Evolutionary conservation across 2,797 vertebrate genomes (phyloP), one percentile per base, ranked within the genome.

Genomic region (Triplophysa bombifrons): DNA sequence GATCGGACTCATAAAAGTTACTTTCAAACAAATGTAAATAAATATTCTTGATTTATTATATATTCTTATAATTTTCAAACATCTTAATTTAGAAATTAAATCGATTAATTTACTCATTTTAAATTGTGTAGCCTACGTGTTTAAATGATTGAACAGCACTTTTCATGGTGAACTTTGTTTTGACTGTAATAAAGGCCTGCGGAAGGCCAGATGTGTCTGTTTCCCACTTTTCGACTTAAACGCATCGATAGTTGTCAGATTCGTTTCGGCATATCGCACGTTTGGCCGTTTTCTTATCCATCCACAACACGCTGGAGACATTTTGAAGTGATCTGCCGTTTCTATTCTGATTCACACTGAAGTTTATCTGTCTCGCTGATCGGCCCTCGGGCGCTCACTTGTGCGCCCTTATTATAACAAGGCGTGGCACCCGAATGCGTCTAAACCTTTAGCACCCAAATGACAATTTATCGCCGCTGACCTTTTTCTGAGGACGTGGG

Each of bases 281-380:
- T 12, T 76, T 68, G 64, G 6, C 5, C 2, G 4, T 68, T 44
- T 19, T 14, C 14, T 5, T 30, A 34, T 2, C 50, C 38, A 6
- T 20, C 17, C 14, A 7, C 14, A 19, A 48, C 10, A 6, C 19
- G 22, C 41, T 38, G 44, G 56, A 78, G 19, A 61, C 27, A 8
- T 51, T 65, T 27, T 63, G 10, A 64, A 72, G 46, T 27, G 73
- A 81, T 88, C 84, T 80, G 74, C 76, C 56, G 75, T 19, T 53
- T 75, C 69, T 34, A 81, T 93, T 92, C 90, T 90, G 84, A 92
- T 92, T 78, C 83, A 84, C 88, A 84, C 85, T 50, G 90, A 89
- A 86, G 55, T 34, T 82, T 86, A 81, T 85, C 85, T 81, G 34
- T 73, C 85, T 82, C 82, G 64, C 84, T 85, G 86, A 88, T 80